A percentile compares a stretch with the other conserved stretches of the same genome.
Evolutionary conservation across 2,797 vertebrate genomes (phyloP).

Genomic region (Gadopsis marmoratus): DNA sequence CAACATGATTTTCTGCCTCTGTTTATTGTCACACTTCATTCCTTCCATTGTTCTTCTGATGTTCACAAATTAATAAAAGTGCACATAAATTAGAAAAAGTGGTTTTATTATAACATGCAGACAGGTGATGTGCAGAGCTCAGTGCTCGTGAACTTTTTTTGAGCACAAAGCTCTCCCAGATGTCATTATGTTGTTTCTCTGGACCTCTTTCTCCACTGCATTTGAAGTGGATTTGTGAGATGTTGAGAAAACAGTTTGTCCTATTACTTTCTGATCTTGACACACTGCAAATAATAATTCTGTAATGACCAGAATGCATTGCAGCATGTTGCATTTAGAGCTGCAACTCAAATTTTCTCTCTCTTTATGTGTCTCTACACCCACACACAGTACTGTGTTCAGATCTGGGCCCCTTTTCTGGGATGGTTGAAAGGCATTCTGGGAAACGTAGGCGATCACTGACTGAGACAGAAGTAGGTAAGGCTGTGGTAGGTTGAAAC

Average conservation of each 20-base stretch:
- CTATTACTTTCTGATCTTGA: neutral
- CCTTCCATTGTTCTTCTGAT: neutral
- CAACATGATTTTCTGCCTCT: neutral
- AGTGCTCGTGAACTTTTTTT: neutral
- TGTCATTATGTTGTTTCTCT: neutral
- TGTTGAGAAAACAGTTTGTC: neutral
- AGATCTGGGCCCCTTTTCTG: neutral
- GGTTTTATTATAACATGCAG: neutral
- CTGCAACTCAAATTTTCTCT: too few species aligned
- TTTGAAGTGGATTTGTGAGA: neutral
- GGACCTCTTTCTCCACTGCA: neutral
- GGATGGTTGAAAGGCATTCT: constrained; percentile 1
- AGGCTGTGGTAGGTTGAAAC: neutral
- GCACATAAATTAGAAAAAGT: neutral
- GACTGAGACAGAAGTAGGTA: neutral
- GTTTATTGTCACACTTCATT: neutral
- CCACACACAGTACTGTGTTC: neutral
- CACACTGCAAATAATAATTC: neutral
- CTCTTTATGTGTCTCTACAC: neutral
- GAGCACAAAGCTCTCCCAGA: too few species aligned
- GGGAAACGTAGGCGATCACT: neutral
- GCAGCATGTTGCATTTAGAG: neutral
- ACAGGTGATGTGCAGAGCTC: neutral
- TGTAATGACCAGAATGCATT: constrained; percentile 13
- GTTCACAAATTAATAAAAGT: neutral